Base-by-base conservation (phyloP, 1,140 invertebrate genomes). In the Trachelipus rathkii region DNA sequence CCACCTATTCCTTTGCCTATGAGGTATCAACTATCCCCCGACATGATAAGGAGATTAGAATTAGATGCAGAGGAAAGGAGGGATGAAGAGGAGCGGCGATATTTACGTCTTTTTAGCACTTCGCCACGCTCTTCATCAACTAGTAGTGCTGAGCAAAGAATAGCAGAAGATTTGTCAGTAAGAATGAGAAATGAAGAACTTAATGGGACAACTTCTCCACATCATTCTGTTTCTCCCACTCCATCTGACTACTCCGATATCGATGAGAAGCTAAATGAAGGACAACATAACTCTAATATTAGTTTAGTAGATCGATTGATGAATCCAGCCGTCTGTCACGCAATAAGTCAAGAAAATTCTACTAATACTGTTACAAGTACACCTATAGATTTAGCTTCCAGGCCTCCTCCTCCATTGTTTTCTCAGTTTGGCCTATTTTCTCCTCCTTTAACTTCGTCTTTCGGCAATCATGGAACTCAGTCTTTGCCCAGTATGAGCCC, bases 391-490 rank as follows among this genome's bases (percentile, higher is more conserved):
- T 46, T 81, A 45, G 79, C 76, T 45, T 60, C 75, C 13, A 80
- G 82, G 0, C 78, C 81, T 21, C 82, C 81, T 21, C 81, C 82
- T 2, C 74, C 88, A 82, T 86, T 87, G 82, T 86, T 85, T 83
- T 87, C 87, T 81, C 86, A 83, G 83, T 88, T 85, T 83, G 87
- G 86, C 77, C 83, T 84, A 79, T 87, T 82, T 82, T 86, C 91
- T 75, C 92, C 92, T 81, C 88, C 92, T 82, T 90, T 90, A 19
- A 90, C 91, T 43, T 92, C 92, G 68, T 91, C 92, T 74, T 88
- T 91, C 81, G 90, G 91, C 77, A 91, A 92, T 77, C 79, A 82
- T 11, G 71, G 78, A 15, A 74, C 79, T 6, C 76, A 24, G 73
- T 79, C 43, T 76, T 80, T 76, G 75, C 80, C 89, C 71, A 87